These are phyloP conservation scores for Lycia hirtaria DNA, from an alignment of 2,888 invertebrate species.

Conservation along the genomic window DNA sequence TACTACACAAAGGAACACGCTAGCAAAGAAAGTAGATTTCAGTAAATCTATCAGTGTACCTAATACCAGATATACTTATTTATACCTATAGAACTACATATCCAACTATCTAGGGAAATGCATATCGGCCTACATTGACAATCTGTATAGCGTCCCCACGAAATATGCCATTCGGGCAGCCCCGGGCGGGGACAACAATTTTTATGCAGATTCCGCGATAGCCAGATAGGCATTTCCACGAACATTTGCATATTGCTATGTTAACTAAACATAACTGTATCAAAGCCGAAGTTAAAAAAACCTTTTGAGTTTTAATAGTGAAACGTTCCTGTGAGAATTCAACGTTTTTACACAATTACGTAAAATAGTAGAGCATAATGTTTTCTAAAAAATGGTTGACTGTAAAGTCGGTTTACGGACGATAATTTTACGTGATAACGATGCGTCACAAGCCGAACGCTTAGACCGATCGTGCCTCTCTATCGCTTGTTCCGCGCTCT, in stretches of 20 bases:
- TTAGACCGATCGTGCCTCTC: no score
- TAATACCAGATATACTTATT: no score
- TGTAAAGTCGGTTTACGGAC: no score
- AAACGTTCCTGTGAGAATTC: no score
- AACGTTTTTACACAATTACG: neutral
- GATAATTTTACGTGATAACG: no score
- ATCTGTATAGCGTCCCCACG: slow-evolving; percentile 16
- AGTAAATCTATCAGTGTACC: no score
- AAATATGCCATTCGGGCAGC: slow-evolving; percentile 25
- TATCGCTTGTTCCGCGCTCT: no score
- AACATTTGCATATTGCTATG: slow-evolving; percentile 35
- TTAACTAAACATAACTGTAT: slow-evolving; percentile 10
- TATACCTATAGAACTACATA: neutral
- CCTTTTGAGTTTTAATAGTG: slow-evolving; percentile 2
- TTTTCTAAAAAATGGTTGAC: neutral
- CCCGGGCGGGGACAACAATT: slow-evolving; percentile 30
- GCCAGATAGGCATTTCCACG: slow-evolving; percentile 23
- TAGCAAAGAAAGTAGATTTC: no score
- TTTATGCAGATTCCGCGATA: slow-evolving; percentile 38
- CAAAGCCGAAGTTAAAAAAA: slow-evolving; percentile 7
- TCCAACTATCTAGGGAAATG: slow-evolving; percentile 10
- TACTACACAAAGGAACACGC: no score
- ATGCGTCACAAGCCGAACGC: no score
- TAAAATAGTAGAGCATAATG: neutral
- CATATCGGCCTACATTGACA: slow-evolving; percentile 22